Conservation (phyloP, 2,888 invertebrate genomes). For the Cerceris ruficornis region DNA sequence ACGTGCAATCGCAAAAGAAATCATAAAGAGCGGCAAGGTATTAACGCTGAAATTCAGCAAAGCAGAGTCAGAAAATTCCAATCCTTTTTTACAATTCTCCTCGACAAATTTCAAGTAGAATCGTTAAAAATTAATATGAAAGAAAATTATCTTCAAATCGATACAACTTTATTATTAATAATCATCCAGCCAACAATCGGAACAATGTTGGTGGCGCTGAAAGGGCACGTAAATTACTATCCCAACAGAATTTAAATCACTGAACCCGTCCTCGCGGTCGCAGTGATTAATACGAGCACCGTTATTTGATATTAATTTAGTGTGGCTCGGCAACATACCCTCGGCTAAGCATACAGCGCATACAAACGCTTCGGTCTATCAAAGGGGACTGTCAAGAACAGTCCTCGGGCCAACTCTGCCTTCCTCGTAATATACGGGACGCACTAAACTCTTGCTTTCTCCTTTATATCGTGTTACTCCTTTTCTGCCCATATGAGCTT, state of each 20-base stretch:
- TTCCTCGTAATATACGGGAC: slow-evolving; percentile 2
- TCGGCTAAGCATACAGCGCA: slow-evolving; percentile 19
- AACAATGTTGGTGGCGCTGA: too few species aligned
- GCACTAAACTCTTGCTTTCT: neutral
- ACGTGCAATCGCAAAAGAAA: too few species aligned
- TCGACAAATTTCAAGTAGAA: too few species aligned
- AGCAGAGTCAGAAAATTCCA: too few species aligned
- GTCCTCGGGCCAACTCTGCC: slow-evolving; percentile 25
- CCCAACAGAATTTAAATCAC: slow-evolving; percentile 23
- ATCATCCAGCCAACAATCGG: too few species aligned
- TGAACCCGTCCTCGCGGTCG: slow-evolving; percentile 4
- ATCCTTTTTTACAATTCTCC: too few species aligned
- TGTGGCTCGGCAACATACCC: slow-evolving; percentile 30
- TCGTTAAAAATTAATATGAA: too few species aligned
- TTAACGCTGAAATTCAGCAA: too few species aligned
- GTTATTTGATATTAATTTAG: slow-evolving; percentile 63
- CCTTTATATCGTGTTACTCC: neutral
- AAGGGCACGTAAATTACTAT: neutral
- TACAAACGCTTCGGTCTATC: slow-evolving; percentile 26
- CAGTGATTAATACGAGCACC: slow-evolving; percentile 44
- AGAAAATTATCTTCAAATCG: too few species aligned
- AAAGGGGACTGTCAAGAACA: slow-evolving; percentile 36
- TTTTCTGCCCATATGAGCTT: neutral
- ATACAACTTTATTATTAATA: too few species aligned
- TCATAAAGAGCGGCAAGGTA: too few species aligned